These are phyloP conservation scores for Lepus timidus DNA, from an alignment of 2,113 vertebrate genomes.

Conservation along the genomic window DNA sequence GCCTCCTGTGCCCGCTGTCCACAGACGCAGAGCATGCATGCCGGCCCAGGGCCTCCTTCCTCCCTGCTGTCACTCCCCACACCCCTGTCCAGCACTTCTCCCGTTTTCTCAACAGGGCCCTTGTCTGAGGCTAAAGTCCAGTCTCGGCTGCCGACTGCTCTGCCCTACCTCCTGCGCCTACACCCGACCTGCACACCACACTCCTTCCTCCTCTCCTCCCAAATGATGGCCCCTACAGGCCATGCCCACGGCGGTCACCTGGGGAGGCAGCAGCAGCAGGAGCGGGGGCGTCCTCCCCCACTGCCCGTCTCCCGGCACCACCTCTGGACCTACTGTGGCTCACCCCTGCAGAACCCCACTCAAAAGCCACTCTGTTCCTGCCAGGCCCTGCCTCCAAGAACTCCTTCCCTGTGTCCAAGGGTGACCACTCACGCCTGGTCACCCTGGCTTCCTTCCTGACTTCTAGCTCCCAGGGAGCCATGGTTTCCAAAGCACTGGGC, in stretches of 20 bases:
- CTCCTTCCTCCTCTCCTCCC: not conserved
- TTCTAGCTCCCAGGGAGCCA: not conserved
- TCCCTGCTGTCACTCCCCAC: too few species aligned
- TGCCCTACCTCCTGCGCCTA: too few species aligned
- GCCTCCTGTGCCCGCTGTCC: not conserved
- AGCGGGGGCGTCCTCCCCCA: not conserved
- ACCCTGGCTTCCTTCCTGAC: constrained; percentile 27
- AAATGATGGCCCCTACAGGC: not conserved
- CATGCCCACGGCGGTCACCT: too few species aligned
- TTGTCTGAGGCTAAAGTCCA: too few species aligned
- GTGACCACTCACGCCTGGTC: not conserved
- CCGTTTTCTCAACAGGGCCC: too few species aligned
- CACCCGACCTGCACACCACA: not conserved
- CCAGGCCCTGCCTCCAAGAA: not conserved
- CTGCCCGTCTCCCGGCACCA: not conserved
- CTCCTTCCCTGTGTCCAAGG: not conserved
- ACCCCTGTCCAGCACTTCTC: too few species aligned
- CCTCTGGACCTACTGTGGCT: not conserved
- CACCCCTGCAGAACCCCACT: not conserved
- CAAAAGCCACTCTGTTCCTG: not conserved
- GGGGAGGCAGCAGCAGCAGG: not conserved
- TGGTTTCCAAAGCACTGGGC: constrained; percentile 61
- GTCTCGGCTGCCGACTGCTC: too few species aligned
- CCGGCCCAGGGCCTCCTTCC: too few species aligned
- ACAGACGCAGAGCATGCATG: too few species aligned